Evolutionary conservation across 1,140 invertebrate genomes (phyloP), one percentile per base, ranked within the genome.

Genomic region (Amphibalanus amphitrite): DNA sequence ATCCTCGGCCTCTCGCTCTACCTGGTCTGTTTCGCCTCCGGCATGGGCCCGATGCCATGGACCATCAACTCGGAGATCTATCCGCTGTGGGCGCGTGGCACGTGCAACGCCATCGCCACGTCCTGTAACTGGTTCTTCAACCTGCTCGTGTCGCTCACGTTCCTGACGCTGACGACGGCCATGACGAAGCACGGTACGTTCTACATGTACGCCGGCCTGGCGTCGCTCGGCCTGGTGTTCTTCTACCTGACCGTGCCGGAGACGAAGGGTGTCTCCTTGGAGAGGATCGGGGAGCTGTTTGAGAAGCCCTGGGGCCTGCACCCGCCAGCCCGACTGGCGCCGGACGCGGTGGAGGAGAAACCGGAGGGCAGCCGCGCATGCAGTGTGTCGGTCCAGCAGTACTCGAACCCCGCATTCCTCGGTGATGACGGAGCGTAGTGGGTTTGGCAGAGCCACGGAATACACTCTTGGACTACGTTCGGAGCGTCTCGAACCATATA

Each of bases 11-110:
- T 67, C n/a, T 67, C 10, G 10, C 70, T 82, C 15, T 85, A 85
- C 74, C 77, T 85, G 29, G 76, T 84, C 64, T 84, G 81, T 70
- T 85, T 84, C 78, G 82, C 83, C 69, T 82, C 83, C 75, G 84
- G 85, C 28, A 85, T 85, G 82, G 85, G 85, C 25, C 84, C 85
- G 30, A 85, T 87, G 81, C 86, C 86, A 38, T 86, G 85, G 86
- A 86, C 85, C 13, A 82, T 87, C 23, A 87, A 86, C 76, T 84
- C 85, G 13, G 85, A 87, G 78, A 86, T 87, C 69, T 87, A 85
- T 77, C 86, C 86, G 26, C 75, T 84, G 67, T 87, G 86, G 86
- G 83, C 84, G 17, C 76, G 86, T 70, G 81, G 83, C 74, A 82
- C 82, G 6, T 83, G 83, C 30, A 85, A 81, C 72, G 80, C 84